These are phyloP conservation scores for Delichon dasypus DNA, from an alignment of 2,797 vertebrate species.

Conservation along the genomic window DNA sequence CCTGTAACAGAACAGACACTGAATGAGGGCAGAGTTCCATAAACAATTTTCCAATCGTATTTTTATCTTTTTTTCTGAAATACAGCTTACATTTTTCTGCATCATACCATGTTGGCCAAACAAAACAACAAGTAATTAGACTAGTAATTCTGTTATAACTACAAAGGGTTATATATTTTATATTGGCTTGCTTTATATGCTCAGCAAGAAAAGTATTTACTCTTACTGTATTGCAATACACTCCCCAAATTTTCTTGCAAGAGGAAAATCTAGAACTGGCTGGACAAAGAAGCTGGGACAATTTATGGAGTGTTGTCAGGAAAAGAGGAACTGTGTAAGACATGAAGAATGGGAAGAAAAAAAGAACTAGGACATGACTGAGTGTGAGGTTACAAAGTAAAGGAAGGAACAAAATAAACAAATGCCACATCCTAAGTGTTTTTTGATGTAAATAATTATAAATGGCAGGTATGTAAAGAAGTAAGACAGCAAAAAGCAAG, in stretches of 20 bases:
- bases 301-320: neutral
- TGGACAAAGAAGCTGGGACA: neutral
- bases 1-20: slow-evolving; percentile 70
- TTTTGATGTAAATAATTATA: neutral
- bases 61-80: neutral
- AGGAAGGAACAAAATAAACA: neutral
- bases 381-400: neutral
- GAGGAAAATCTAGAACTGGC: neutral
- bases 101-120: neutral
- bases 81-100: neutral
- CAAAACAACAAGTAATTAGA: neutral
- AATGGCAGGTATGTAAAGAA: neutral
- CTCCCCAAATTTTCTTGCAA: neutral
- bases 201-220: neutral
- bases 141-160: neutral
- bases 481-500: neutral
- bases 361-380: neutral
- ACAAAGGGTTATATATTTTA: neutral
- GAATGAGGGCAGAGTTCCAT: neutral
- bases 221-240: neutral
- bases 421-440: neutral
- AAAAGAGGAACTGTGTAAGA: neutral
- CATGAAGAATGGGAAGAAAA: neutral
- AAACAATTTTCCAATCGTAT: rapidly evolving
- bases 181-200: neutral